Base-by-base conservation (phyloP, 2,113 vertebrate species). In the Otolemur garnettii region DNA sequence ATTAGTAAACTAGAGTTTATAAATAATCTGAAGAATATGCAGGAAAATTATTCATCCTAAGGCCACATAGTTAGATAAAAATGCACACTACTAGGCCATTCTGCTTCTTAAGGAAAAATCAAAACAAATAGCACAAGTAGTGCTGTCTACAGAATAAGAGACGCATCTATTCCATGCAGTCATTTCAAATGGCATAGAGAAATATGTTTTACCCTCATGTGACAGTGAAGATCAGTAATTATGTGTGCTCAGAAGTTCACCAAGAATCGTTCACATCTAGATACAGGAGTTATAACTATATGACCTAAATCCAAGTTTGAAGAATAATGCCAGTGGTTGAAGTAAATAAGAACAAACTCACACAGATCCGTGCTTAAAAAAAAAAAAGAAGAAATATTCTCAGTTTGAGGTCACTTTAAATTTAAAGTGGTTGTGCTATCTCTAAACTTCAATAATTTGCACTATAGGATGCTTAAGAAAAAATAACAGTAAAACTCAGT, bases 41-140 rank as follows among this genome's bases (percentile, higher is more conserved):
- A 90, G 64, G 55, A 42, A 94, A 45, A 55, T 59, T 57, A 83
- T 68, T 45, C 28, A 66, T n/a, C 19, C 19, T 45, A 84, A 74
- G 15, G 22, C 35, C 10, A 95, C 12, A 57, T 5, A 53, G n/a
- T 77, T 13, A 88, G 60, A 75, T 15, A 78, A 45, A 18, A 88
- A 33, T 59, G 66, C 81, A 83, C 50, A 69, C 7, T 78, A 15
- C 24, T 13, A n/a, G 30, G 18, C 26, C 28, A 87, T 38, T 82
- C 59, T 68, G 35, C 35, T 95, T 75, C 69, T 66, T 45, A 74
- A 59, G 83, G 24, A 95, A 85, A 91, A 91, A 87, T 7, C 55
- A 82, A 75, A 33, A 94, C 26, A 69, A 83, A 59, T 50, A 53
- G 64, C 55, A 38, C 17, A 15, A 55, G n/a, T 21, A 68, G 33